Evolutionary conservation across 92 coral and sea anemone species (phyloP).

Genomic region (Plumapathes pennacea): DNA sequence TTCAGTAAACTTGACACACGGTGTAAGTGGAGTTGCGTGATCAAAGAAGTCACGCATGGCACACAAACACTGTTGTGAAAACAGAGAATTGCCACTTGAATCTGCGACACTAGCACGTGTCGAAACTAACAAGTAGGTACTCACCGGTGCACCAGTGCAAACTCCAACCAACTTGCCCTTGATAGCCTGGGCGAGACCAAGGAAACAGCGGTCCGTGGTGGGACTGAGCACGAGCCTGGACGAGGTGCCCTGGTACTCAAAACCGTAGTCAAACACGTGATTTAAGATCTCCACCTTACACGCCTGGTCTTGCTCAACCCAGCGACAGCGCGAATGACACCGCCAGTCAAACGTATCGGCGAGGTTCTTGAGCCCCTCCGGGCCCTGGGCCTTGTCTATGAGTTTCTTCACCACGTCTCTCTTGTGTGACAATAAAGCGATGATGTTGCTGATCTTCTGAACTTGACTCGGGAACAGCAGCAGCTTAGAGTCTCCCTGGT

Average conservation of each 20-base stretch:
- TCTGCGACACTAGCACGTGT: no score
- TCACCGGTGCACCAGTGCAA: constrained; percentile 84
- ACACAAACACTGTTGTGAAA: no score
- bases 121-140: no score
- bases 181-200: constrained; percentile 88
- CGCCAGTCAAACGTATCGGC: constrained; percentile 86
- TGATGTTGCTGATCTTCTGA: constrained; percentile 81
- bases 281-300: constrained; percentile 68
- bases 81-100: no score
- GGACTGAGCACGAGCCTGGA: constrained; percentile 92
- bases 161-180: constrained; percentile 81
- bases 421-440: constrained; percentile 78
- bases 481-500: constrained; percentile 7
- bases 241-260: constrained; percentile 95
- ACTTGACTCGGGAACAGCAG: constrained; percentile 63
- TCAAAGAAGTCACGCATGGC: not conserved
- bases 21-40: not conserved
- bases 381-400: constrained; percentile 22
- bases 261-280: constrained; percentile 78
- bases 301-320: constrained; percentile 64
- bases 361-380: constrained; percentile 48
- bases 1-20: not conserved
- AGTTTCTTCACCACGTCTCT: constrained; percentile 69
- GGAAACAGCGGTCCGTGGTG: constrained; percentile 84
- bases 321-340: constrained; percentile 75